Evolutionary conservation across 2,797 vertebrate species (phyloP), one percentile per base, ranked within the genome.

Genomic region (Hirundo rustica): DNA sequence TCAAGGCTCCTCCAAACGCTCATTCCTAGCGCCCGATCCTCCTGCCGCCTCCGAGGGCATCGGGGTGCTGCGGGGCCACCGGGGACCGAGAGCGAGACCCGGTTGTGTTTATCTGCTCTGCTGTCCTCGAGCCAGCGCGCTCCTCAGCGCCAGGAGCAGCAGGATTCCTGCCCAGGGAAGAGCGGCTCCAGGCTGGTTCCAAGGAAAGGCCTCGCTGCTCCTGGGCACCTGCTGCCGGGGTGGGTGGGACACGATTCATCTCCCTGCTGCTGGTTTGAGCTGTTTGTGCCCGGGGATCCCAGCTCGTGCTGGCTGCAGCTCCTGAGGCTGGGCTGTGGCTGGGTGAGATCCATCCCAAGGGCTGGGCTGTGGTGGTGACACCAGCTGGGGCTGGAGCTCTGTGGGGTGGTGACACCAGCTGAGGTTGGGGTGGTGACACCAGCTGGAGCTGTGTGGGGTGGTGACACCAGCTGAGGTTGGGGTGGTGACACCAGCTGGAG

Each of bases 341-440:
- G 67, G 38, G 48, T 14, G 72, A 61, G 44, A n/a, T 16, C 70
- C 51, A 9, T 11, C 21, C 2, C 0, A 38, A 87, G 92, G 40
- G 48, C 38, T 15, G 16, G 62, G 53, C 32, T 0, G 15, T 12
- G 67, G 16, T 38, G 34, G 57, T 58, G 55, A 4, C 22, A 23
- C 10, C 55, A 57, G 55, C 27, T 0, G 18, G 7, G 48, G 55
- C 27, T 0, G 18, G 7, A n/a, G n/a, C n/a, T n/a, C n/a, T n/a
- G n/a, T n/a, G 26, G 44, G 67, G 16, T 38, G 34, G 57, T 58
- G 55, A 4, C 22, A 23, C 10, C 55, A 57, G 55, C 27, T 0
- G 18, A 16, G 57, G 53, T 32, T 0, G 15, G 12, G 67, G 16
- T 38, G 34, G 57, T 58, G 55, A 4, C 22, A 23, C 10, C 55